Evolutionary conservation across 35 echinoderm and acorn worm species (phyloP).

Genomic region (Ptychodera flava): DNA sequence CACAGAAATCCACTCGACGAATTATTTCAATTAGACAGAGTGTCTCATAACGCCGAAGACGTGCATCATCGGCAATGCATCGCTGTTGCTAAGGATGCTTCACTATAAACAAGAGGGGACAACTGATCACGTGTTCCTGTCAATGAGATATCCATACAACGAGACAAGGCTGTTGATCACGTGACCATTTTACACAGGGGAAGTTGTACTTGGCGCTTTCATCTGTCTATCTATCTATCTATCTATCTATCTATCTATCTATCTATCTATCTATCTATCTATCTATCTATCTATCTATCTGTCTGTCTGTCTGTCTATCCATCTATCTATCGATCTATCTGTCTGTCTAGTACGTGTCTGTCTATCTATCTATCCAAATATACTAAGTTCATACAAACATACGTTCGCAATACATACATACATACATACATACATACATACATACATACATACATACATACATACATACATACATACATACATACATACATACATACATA

Average conservation of each 20-base stretch:
- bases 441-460: not conserved
- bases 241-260: constrained; percentile 2
- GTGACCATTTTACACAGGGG: too few species aligned
- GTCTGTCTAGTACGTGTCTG: not conserved
- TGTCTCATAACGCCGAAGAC: too few species aligned
- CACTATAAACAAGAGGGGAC: not conserved
- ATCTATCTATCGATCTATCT: not conserved
- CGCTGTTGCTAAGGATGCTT: not conserved
- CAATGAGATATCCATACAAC: not conserved
- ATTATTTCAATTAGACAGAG: too few species aligned
- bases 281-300: constrained; percentile 2
- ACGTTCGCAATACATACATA: not conserved
- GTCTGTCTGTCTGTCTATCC: not conserved
- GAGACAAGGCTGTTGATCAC: too few species aligned
- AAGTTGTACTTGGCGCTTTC: too few species aligned
- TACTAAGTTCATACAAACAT: not conserved
- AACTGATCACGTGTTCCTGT: not conserved
- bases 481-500: not conserved
- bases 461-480: constrained; percentile 2
- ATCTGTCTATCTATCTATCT: not conserved
- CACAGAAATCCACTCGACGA: too few species aligned
- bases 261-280: constrained; percentile 2
- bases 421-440: not conserved
- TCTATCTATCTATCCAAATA: not conserved
- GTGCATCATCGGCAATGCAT: not conserved